These are phyloP conservation scores for Tenualosa ilisha DNA, from an alignment of 2,797 vertebrate genomes.

Conservation along the genomic window DNA sequence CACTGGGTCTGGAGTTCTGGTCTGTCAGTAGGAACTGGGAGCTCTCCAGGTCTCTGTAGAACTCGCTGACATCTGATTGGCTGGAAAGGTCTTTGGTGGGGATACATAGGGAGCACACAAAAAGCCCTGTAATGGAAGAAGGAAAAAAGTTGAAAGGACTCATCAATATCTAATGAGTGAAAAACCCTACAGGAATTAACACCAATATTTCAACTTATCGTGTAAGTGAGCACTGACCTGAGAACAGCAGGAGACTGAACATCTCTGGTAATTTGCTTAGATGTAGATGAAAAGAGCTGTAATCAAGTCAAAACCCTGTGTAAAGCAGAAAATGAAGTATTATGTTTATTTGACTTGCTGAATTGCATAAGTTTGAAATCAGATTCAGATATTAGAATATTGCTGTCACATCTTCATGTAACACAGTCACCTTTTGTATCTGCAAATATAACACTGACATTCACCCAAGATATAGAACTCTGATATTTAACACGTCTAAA, in stretches of 20 bases:
- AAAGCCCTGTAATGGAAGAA: not conserved
- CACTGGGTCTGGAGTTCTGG: not conserved
- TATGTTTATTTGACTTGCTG: too few relatives aligned
- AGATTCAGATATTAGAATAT: too few relatives aligned
- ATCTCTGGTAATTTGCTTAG: not conserved
- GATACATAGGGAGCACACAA: not conserved
- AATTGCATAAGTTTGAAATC: too few relatives aligned
- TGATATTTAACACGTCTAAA: too few relatives aligned
- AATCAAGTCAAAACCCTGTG: too few relatives aligned
- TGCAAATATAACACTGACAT: too few relatives aligned
- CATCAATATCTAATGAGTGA: too few relatives aligned
- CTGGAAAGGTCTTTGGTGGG: not conserved
- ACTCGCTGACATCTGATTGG: not conserved
- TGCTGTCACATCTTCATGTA: too few relatives aligned
- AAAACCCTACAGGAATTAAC: not conserved
- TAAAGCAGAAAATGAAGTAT: too few relatives aligned
- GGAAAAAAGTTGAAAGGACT: not conserved
- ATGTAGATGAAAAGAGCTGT: not conserved
- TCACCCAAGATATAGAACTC: too few relatives aligned
- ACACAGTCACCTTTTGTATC: too few relatives aligned
- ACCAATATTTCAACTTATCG: too few relatives aligned
- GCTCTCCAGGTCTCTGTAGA: not conserved
- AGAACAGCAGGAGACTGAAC: not conserved
- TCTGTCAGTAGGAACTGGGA: constrained; percentile 16
- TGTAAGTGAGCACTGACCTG: not conserved